Conservation (phyloP, 2,113 vertebrate genomes). For the Rhizomys pruinosus region DNA sequence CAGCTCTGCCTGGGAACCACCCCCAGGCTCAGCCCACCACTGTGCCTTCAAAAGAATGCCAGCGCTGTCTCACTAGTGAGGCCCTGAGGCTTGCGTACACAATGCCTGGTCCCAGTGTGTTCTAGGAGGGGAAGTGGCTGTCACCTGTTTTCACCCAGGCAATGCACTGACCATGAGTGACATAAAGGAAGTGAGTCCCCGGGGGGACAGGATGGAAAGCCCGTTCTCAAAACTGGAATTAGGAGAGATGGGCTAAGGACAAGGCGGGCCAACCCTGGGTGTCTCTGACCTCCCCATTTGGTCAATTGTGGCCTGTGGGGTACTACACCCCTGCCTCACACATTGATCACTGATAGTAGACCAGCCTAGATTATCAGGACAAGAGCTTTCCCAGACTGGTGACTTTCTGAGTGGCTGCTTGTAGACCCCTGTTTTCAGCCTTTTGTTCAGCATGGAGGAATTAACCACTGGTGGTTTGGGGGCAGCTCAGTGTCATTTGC, state of each 20-base stretch:
- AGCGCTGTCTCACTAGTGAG: background rate
- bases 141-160: background rate
- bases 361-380: slow-evolving; percentile 14
- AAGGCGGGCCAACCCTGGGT: background rate
- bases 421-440: background rate
- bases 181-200: background rate
- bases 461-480: background rate
- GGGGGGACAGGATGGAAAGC: background rate
- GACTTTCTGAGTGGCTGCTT: background rate
- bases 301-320: background rate
- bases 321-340: background rate
- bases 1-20: background rate
- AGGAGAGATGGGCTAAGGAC: background rate
- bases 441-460: background rate
- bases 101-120: background rate
- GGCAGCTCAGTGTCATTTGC: background rate
- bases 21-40: background rate
- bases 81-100: background rate
- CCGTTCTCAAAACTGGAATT: background rate
- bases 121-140: background rate
- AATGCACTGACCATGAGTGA: background rate
- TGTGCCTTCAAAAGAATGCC: background rate
- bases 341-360: background rate
- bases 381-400: background rate
- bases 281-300: background rate